Evolutionary conservation across 2,888 invertebrate genomes (phyloP).

Genomic region (Mycogona germanica): DNA sequence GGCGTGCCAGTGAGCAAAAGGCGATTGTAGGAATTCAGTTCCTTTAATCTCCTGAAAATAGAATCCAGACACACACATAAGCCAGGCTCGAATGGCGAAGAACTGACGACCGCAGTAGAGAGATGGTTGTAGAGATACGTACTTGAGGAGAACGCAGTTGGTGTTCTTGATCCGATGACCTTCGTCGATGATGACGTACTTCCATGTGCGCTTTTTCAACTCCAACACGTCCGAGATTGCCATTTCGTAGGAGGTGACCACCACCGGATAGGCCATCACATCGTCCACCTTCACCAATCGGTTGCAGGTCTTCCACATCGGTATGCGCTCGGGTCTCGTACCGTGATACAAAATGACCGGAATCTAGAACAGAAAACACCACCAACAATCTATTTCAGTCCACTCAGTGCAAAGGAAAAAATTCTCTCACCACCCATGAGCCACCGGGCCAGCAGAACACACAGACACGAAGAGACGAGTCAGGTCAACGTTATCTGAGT

Average conservation of each 20-base stretch:
- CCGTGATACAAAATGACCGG: conserved; percentile 48
- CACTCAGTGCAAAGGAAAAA: too few species aligned
- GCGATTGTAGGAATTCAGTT: conserved; percentile 40
- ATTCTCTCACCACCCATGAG: too few species aligned
- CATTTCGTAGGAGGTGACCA: conserved; percentile 48
- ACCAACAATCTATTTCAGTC: too few species aligned
- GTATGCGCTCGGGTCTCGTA: conserved; percentile 30
- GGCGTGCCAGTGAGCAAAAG: conserved; percentile 60
- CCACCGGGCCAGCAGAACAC: too few species aligned
- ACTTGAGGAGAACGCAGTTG: conserved; percentile 43
- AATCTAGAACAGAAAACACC: conserved; percentile 38
- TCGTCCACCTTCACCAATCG: conserved; percentile 29
- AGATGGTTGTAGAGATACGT: too few species aligned
- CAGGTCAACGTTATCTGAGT: too few species aligned
- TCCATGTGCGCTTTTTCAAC: conserved; percentile 39
- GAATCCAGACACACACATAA: neutral
- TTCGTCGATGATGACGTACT: conserved; percentile 54
- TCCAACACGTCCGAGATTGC: conserved; percentile 32
- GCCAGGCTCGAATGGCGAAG: neutral
- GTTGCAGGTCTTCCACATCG: conserved; percentile 30
- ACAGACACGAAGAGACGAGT: too few species aligned
- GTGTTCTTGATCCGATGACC: conserved; percentile 56
- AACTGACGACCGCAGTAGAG: too few species aligned
- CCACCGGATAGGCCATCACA: conserved; percentile 39
- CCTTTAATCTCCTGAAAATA: conserved; percentile 34